Conservation (phyloP, 1,140 invertebrate species). For the Holcopasites calliopsidis region DNA sequence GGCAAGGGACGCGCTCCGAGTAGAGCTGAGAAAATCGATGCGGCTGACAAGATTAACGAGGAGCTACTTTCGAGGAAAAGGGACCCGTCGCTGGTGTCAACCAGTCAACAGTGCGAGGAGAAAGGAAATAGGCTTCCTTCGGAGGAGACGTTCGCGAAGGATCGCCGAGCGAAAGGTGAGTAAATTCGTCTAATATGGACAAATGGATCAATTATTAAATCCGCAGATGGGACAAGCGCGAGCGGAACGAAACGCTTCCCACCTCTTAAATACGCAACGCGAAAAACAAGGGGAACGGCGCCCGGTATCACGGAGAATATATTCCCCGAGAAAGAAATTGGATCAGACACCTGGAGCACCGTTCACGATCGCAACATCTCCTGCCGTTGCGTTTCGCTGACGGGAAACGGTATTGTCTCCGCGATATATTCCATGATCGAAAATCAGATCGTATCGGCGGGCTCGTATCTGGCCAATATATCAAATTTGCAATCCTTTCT, state of each 20-base stretch:
- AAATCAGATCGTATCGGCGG: constrained; percentile 36
- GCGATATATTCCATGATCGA: constrained; percentile 43
- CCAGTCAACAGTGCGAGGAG: background rate
- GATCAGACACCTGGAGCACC: background rate
- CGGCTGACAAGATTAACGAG: background rate
- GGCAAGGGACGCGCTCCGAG: too few relatives aligned
- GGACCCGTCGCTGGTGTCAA: background rate
- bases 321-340: background rate
- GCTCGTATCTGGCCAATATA: constrained; percentile 50
- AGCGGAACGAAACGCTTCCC: background rate
- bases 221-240: background rate
- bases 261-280: background rate
- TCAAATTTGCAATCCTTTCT: constrained; percentile 5
- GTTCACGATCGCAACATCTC: background rate
- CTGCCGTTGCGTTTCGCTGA: background rate
- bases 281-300: background rate
- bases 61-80: background rate
- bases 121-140: too few relatives aligned
- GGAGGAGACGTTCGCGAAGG: background rate
- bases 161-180: background rate
- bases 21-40: background rate
- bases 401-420: constrained; percentile 22
- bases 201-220: too few relatives aligned
- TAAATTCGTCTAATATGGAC: too few relatives aligned
- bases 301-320: background rate